Percentiles rank a stretch among this genome's conserved stretches.
Evolutionary conservation across 2,113 vertebrate genomes (phyloP).

Genomic region (Corythornis cristatus): DNA sequence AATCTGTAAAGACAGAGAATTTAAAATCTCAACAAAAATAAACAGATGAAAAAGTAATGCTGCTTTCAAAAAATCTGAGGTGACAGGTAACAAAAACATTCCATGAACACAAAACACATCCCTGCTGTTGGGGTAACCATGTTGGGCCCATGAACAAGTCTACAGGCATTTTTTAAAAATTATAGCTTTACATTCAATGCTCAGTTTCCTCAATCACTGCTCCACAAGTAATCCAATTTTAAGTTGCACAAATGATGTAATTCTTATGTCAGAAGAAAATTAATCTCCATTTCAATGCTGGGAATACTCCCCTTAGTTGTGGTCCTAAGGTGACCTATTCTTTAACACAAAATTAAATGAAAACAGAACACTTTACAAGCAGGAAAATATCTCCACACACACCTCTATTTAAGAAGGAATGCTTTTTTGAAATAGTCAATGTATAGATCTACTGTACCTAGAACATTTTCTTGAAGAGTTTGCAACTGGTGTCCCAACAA

Average conservation of each 20-base stretch:
- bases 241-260: background rate
- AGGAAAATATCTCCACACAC: background rate
- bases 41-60: background rate
- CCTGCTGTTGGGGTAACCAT: background rate
- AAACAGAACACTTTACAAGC: background rate
- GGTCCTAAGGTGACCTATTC: background rate
- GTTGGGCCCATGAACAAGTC: background rate
- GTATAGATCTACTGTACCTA: constrained; percentile 76
- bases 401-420: background rate
- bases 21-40: background rate
- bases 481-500: constrained; percentile 88
- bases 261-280: background rate
- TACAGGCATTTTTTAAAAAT: background rate
- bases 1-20: constrained; percentile 71
- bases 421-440: background rate
- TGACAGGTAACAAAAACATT: background rate
- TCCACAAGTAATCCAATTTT: background rate
- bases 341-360: background rate
- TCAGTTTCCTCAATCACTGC: background rate
- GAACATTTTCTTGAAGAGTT: constrained; percentile 81
- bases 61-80: background rate
- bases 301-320: background rate
- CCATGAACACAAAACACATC: background rate
- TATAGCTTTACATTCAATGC: background rate
- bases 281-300: background rate